These are phyloP conservation scores for Sebastolobus altivelis DNA, from an alignment of 2,797 vertebrate species.

Conservation along the genomic window DNA sequence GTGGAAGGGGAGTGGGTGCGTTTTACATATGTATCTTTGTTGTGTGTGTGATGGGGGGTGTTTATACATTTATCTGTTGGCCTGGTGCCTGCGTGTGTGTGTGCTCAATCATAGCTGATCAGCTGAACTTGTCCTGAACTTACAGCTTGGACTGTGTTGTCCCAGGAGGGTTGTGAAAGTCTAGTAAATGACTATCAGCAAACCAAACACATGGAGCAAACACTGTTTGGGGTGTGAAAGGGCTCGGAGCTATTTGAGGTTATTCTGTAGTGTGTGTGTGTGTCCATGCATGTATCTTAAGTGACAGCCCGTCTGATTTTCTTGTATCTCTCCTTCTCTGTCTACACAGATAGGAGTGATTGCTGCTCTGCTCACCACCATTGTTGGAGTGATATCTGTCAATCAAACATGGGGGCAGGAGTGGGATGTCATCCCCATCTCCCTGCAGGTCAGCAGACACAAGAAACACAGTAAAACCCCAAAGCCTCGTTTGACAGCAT, in stretches of 20 bases:
- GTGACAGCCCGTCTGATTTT: constrained; percentile 23
- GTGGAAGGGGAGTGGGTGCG: not conserved
- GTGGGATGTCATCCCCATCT: constrained; percentile 94
- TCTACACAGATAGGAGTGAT: constrained; percentile 89
- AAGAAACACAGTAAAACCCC: constrained; percentile 3
- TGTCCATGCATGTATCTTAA: constrained; percentile 27
- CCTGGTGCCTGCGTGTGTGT: constrained; percentile 10
- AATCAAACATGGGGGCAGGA: constrained; percentile 94
- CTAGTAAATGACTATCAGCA: constrained; percentile 41
- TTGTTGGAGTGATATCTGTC: constrained; percentile 91
- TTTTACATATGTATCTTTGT: constrained; percentile 13
- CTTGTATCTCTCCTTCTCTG: constrained; percentile 2
- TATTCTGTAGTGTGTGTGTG: constrained; percentile 15
- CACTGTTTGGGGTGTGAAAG: constrained; percentile 26
- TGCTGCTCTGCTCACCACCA: constrained; percentile 87
- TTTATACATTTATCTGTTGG: constrained; percentile 8
- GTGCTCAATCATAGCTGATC: constrained; percentile 22
- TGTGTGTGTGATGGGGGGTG: not conserved
- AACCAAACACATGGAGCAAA: constrained; percentile 41
- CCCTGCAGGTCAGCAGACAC: constrained; percentile 89
- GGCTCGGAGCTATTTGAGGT: not conserved
- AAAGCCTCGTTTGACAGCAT: not conserved
- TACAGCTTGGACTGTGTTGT: constrained; percentile 29
- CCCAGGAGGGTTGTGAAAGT: constrained; percentile 41
- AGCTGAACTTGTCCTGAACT: constrained; percentile 60